Conservation (phyloP, 2,113 vertebrate species). For the Cyanoramphus novaezelandiae region DNA sequence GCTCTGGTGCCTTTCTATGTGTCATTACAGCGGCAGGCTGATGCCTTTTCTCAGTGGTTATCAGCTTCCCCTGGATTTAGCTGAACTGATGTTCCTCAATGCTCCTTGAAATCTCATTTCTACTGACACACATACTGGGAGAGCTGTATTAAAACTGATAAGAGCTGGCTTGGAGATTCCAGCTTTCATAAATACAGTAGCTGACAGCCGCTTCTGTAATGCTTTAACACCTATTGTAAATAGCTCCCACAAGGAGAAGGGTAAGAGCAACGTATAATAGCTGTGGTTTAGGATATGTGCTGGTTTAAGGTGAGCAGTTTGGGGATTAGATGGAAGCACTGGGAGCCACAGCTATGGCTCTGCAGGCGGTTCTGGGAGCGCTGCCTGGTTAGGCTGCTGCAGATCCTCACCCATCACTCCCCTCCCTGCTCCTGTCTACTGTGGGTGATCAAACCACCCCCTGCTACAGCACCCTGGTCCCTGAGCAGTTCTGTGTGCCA, state of each 20-base stretch:
- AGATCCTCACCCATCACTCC: accelerated
- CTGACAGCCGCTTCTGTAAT: background rate
- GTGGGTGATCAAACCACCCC: background rate
- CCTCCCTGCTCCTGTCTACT: accelerated
- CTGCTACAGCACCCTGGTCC: background rate
- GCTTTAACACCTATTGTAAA: background rate
- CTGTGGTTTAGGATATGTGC: background rate
- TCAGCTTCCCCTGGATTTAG: background rate
- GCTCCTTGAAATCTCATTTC: background rate
- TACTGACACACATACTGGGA: background rate
- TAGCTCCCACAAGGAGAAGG: background rate
- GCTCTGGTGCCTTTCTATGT: background rate
- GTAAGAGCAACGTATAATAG: background rate
- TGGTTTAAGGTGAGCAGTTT: background rate
- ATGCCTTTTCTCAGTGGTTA: background rate
- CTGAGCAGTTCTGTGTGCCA: accelerated
- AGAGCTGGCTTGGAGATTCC: background rate
- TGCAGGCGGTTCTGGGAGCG: background rate
- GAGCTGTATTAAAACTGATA: background rate
- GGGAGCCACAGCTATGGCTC: accelerated
- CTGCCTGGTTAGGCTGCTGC: background rate
- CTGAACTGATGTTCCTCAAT: background rate
- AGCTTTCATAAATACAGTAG: background rate
- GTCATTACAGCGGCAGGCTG: background rate
- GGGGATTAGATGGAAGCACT: background rate